Percentiles rank a stretch among this genome's conserved stretches.
Evolutionary conservation across 2,888 invertebrate species (phyloP).

Genomic region (Pristionchus mayeri): DNA sequence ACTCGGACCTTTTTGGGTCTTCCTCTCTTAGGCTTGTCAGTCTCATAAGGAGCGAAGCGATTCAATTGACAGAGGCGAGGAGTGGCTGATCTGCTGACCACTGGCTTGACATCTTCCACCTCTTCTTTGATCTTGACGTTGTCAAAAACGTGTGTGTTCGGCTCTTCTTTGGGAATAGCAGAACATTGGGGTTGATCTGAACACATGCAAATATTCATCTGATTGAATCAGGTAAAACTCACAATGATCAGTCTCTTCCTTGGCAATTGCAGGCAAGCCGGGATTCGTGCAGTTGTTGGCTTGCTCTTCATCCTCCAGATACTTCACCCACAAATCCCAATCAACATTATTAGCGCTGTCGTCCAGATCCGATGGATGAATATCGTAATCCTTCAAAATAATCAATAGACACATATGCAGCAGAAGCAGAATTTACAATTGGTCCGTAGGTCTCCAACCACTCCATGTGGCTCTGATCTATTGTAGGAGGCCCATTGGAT

Average conservation of each 20-base stretch:
- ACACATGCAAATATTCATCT: not conserved
- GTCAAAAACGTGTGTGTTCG: not conserved
- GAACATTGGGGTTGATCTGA: not conserved
- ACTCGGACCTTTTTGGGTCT: slow-evolving; percentile 47
- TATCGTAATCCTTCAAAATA: slow-evolving; percentile 19
- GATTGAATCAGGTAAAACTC: not conserved
- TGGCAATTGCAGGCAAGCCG: not conserved
- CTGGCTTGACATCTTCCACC: not conserved
- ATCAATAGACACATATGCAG: too few relatives aligned
- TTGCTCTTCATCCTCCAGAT: slow-evolving; percentile 35
- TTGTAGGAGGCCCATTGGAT: not conserved
- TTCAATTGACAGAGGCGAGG: not conserved
- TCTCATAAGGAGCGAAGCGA: not conserved
- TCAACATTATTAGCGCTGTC: slow-evolving; percentile 33
- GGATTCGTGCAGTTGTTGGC: not conserved
- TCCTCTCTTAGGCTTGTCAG: slow-evolving; percentile 45
- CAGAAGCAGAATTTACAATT: slow-evolving; percentile 3
- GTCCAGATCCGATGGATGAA: slow-evolving; percentile 37
- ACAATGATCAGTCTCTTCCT: not conserved
- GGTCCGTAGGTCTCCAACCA: slow-evolving; percentile 46
- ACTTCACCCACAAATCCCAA: slow-evolving; percentile 26
- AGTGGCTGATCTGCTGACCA: not conserved
- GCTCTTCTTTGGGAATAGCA: slow-evolving; percentile 30
- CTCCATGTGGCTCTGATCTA: slow-evolving; percentile 35
- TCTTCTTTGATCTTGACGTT: slow-evolving; percentile 12